Percentiles rank a stretch among this genome's conserved stretches.
These are phyloP conservation scores for Bubo bubo DNA, from an alignment of 2,113 vertebrate genomes.

Conservation along the genomic window DNA sequence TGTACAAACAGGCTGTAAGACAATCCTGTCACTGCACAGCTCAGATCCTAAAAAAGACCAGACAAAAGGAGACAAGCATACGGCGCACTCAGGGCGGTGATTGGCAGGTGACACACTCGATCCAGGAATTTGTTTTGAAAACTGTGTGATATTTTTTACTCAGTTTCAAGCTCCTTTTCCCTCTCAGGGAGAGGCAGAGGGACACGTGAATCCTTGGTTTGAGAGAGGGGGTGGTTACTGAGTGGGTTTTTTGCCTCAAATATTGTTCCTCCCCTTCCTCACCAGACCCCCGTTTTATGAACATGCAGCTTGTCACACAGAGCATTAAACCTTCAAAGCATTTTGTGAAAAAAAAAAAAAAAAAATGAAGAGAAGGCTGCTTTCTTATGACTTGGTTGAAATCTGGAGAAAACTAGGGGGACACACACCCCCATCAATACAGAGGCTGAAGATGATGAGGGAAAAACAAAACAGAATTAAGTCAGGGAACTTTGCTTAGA, in stretches of 20 bases:
- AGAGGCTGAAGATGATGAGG: neutral
- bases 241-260: neutral
- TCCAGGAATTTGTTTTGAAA: neutral
- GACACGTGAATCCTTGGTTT: neutral
- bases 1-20: neutral
- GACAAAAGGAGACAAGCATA: neutral
- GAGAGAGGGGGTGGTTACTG: neutral
- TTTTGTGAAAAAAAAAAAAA: neutral
- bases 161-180: neutral
- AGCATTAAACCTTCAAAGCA: neutral
- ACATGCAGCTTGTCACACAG: neutral
- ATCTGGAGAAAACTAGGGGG: neutral
- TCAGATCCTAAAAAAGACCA: neutral
- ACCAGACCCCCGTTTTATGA: neutral
- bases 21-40: neutral
- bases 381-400: neutral
- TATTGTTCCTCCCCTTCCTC: neutral
- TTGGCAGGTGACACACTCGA: neutral
- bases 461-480: neutral
- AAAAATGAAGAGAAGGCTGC: neutral
- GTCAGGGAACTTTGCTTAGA: neutral
- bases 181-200: neutral
- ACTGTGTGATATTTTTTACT: neutral
- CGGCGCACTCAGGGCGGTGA: rapidly evolving
- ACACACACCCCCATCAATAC: neutral